Evolutionary conservation across 2,113 vertebrate genomes (phyloP).

Genomic region (Aspidoscelis tigris): DNA sequence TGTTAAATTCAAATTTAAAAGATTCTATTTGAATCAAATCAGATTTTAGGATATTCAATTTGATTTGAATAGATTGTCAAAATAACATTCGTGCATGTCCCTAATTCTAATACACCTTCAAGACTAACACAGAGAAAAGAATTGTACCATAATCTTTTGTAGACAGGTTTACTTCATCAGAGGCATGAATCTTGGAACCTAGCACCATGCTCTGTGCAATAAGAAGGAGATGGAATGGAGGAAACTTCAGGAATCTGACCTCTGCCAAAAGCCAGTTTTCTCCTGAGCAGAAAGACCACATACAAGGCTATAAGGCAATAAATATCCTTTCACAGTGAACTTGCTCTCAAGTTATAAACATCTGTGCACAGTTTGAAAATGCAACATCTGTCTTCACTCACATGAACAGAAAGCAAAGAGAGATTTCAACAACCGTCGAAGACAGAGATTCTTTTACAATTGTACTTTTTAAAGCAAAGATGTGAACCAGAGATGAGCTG

Average conservation of each 20-base stretch:
- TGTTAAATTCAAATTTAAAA: no score
- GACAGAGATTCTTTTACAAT: neutral
- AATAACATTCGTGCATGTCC: no score
- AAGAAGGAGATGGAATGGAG: no score
- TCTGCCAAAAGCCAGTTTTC: neutral
- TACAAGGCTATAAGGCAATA: neutral
- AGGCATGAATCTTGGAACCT: no score
- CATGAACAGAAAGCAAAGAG: neutral
- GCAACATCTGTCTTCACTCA: neutral
- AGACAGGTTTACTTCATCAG: no score
- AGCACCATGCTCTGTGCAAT: no score
- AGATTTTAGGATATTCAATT: no score
- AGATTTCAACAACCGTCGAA: neutral
- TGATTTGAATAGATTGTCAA: no score
- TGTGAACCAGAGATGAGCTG: neutral
- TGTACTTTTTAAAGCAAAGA: neutral
- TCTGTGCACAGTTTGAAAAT: neutral
- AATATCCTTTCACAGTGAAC: neutral
- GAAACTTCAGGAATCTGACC: neutral
- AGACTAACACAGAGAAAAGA: no score
- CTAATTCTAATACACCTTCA: no score
- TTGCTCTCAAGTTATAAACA: neutral
- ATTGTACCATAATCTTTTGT: no score
- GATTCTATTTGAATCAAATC: no score
- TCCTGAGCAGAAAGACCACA: neutral